These are phyloP conservation scores for Lithosia quadra DNA, from an alignment of 2,888 invertebrate genomes.

Conservation along the genomic window DNA sequence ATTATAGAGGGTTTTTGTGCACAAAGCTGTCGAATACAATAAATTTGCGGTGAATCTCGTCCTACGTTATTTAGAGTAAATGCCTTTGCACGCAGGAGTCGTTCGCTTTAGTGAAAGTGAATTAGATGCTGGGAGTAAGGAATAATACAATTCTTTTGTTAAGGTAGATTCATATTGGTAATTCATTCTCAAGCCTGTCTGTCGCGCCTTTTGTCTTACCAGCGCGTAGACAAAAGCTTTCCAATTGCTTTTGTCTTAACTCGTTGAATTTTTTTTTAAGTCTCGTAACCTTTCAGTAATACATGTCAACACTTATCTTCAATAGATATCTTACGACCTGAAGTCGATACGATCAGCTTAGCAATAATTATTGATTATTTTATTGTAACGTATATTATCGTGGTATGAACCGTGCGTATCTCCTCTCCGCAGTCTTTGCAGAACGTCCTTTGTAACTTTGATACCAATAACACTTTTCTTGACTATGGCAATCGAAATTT, in stretches of 20 bases:
- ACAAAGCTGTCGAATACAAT: conserved; percentile 49
- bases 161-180: not conserved
- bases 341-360: too few relatives aligned
- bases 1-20: conserved; percentile 56
- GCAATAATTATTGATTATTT: too few relatives aligned
- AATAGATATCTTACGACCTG: too few relatives aligned
- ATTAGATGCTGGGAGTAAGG: not conserved
- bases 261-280: too few relatives aligned
- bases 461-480: too few relatives aligned
- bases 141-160: not conserved
- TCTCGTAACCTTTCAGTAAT: too few relatives aligned
- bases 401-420: too few relatives aligned
- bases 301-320: too few relatives aligned
- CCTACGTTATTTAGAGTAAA: conserved; percentile 52
- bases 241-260: not conserved
- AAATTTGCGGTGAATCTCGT: conserved; percentile 53
- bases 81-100: conserved; percentile 39
- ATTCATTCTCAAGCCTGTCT: not conserved
- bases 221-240: not conserved
- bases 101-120: conserved; percentile 19
- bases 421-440: too few relatives aligned
- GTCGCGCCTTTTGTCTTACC: not conserved
- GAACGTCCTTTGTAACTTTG: too few relatives aligned
- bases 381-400: too few relatives aligned
- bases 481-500: too few relatives aligned